Base-by-base conservation (phyloP, 1,140 invertebrate genomes). In the Drosophila athabasca region DNA sequence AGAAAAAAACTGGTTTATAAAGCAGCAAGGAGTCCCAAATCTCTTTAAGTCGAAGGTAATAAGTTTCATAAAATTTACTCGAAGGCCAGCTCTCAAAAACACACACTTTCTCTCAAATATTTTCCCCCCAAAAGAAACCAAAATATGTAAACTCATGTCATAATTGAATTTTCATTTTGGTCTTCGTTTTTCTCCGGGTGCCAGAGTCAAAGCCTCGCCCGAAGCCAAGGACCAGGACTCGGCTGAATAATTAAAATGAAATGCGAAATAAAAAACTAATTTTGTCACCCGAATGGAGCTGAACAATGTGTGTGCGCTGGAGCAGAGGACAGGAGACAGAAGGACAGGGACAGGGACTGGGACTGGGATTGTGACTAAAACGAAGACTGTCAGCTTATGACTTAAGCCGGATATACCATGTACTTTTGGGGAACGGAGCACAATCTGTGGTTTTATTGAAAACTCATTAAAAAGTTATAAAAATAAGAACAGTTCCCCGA, bases 121-220 rank as follows among this genome's bases (percentile, higher is more conserved):
- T 2, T 6, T 6, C 6, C 26, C 0, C 29, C 29, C 1, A 31
- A 31, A 2, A 31, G 7, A 31, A 35, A 8, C 31, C 35, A 44
- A 71, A 66, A 70, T 66, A 78, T 82, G 64, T 69, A 74, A 79
- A 59, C 80, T 76, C 55, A 65, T 85, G 81, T 76, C 66, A 85
- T 84, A 84, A 84, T 84, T 84, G 81, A 84, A 87, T 84, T 85
- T 80, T 43, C 67, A 73, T 80, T 84, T 69, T n/a, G 66, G 59
- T 50, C 62, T 24, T 24, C 24, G 3, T 0, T 24, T 24, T 24
- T 24, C 62, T 60, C 26, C 8, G 29, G 7, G 29, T 8, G 29
- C 2, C 29, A 9, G 29, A 31, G 29, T 8, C 70, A 58, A 78
- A 62, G 41, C 29, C 48, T 53, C 53, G 22, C 55, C 41, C 39